Conservation (phyloP, 1,140 invertebrate genomes). For the Asbolus verrucosus region DNA sequence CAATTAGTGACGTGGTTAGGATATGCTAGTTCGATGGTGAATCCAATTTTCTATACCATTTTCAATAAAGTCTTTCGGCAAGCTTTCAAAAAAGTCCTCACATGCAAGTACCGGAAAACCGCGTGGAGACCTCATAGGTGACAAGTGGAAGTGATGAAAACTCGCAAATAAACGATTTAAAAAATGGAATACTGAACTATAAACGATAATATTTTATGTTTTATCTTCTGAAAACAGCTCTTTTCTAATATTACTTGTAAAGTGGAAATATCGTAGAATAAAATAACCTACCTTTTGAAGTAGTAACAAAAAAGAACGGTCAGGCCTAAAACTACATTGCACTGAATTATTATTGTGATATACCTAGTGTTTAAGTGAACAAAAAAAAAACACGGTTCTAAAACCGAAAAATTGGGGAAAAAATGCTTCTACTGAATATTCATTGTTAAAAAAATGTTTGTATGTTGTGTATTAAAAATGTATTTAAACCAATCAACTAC, state of each 20-base stretch:
- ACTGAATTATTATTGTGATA: constrained; percentile 53
- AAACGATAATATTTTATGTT: too few relatives aligned
- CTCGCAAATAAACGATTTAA: constrained; percentile 42
- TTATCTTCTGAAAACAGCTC: too few relatives aligned
- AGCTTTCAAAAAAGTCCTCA: constrained; percentile 89
- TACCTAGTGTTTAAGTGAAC: constrained; percentile 32
- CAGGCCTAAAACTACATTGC: constrained; percentile 15
- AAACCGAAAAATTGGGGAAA: constrained; percentile 50
- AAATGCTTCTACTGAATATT: constrained; percentile 51
- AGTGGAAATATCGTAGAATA: not conserved
- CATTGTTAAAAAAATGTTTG: constrained; percentile 47
- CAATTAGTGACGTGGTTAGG: constrained; percentile 92
- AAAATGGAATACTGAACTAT: too few relatives aligned
- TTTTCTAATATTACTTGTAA: too few relatives aligned
- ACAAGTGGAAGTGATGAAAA: constrained; percentile 56
- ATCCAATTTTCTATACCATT: constrained; percentile 94
- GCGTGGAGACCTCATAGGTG: constrained; percentile 69
- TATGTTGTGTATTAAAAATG: constrained; percentile 50
- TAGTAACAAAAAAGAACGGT: too few relatives aligned
- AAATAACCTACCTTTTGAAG: too few relatives aligned
- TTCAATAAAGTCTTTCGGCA: constrained; percentile 94
- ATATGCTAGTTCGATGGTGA: constrained; percentile 93
- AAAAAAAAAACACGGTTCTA: constrained; percentile 45
- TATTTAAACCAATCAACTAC: not conserved
- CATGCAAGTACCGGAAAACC: constrained; percentile 77